Base-by-base conservation (phyloP, 2,113 vertebrate genomes). In the Crypturellus undulatus region DNA sequence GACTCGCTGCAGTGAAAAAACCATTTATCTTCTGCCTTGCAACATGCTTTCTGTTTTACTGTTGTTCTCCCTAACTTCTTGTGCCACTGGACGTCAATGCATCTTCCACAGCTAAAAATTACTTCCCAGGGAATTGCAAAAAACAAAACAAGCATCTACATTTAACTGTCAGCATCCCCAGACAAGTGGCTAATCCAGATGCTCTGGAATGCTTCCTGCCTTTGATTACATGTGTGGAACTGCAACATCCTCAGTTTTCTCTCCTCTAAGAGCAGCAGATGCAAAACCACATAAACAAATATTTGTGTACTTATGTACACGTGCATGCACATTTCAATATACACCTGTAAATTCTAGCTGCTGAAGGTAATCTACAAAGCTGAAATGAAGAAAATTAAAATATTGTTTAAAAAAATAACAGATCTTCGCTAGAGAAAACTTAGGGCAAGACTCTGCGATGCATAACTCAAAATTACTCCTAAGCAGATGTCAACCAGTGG, bases 371-470 rank as follows among this genome's bases (percentile, higher is more conserved):
- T 34, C 17, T 56, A 65, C 12, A 13, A 38, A 73, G 34, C 45
- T 30, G 42, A 83, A 87, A 90, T n/a, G 20, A 25, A 86, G 40
- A 40, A 95, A 94, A 89, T 72, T 0, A 83, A 75, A 87, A 88
- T 4, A 76, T 63, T 32, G 34, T n/a, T 54, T 87, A 32, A 42
- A 63, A 89, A 79, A 79, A 88, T 81, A 79, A 76, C 59, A 51
- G 36, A 95, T 54, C 52, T 34, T 59, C 63, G 7, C 26, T 45
- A 45, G 36, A 93, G 52, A 89, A 94, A 76, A 42, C 62, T 85
- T 54, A 67, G 19, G 89, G 32, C 38, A 82, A 87, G 59, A 25
- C 12, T 51, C 83, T 77, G 34, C 38, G 54, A 40, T 68, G 34
- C 69, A 47, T 17, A 22, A 3, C 42, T 87, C 52, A 11, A 36